Base-by-base conservation (phyloP, 2,888 invertebrate genomes). In the Drosophila koepferae region DNA sequence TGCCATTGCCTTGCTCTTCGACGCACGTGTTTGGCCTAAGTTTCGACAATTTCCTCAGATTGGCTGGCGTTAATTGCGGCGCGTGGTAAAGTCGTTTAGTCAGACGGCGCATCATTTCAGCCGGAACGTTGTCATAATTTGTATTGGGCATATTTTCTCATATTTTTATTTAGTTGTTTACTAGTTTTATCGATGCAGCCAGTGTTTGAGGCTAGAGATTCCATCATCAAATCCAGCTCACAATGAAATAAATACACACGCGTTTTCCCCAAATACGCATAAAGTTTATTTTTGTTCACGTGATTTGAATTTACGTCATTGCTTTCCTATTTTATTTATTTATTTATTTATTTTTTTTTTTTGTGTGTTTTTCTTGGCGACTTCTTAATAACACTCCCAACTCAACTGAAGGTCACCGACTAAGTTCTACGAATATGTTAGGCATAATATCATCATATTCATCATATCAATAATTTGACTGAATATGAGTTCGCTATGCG, bases 81-180 rank as follows among this genome's bases (percentile, higher is more conserved):
- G 75, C 77, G 74, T 77, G 74, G 77, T 62, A 64, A 79, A 59
- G 36, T 54, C 74, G 54, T 64, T 74, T 63, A 60, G 36, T 40
- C 28, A n/a, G 48, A 61, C 56, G 44, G 28, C 56, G 41, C 44
- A 59, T 44, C 61, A 66, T 64, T 70, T 56, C 23, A 43, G 51
- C 40, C 58, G n/a, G 59, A 49, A 51, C 31, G 38, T 10, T 18
- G 31, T 28, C 77, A 44, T 61, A 49, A 63, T 67, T 68, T 68
- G 43, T 46, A 72, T 76, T 72, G 56, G 56, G 34, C 68, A 68
- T 53, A 60, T 74, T 64, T 40, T 40, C 44, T 44, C 28, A 10
- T 28, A 28, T 20, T 56, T 54, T 38, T 62, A 44, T 49, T 63
- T 64, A 31, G 40, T 41, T 67, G 66, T 55, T 66, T 67, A 48